Percentiles rank a stretch among this genome's conserved stretches.
phyloP scores from a whole-genome alignment of 2,113 vertebrate species.

The Telmatochromis sp. region DNA sequence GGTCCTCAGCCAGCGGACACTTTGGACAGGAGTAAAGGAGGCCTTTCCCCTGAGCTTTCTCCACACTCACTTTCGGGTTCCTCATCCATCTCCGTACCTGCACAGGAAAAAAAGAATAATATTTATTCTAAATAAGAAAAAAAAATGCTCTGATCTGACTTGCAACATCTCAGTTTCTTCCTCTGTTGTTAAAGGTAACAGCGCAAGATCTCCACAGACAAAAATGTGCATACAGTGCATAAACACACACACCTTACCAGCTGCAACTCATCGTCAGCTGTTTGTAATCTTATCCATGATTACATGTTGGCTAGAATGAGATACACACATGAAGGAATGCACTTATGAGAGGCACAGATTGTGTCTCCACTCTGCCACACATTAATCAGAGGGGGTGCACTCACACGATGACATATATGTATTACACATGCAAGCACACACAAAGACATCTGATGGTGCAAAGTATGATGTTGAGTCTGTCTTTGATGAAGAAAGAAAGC shows the following conservation, averaged over 20 bases:
- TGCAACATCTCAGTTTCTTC: background rate
- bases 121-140: background rate
- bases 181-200: background rate
- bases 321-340: background rate
- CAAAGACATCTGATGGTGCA: background rate
- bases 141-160: background rate
- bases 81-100: slow-evolving; percentile 95
- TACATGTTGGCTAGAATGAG: background rate
- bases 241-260: background rate
- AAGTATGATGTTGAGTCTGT: background rate
- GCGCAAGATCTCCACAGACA: background rate
- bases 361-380: background rate
- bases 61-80: slow-evolving; percentile 82
- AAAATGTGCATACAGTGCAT: background rate
- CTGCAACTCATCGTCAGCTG: slow-evolving; percentile 20
- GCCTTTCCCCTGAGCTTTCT: slow-evolving; percentile 79
- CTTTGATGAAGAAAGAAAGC: background rate
- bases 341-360: background rate
- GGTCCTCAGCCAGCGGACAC: slow-evolving; percentile 75
- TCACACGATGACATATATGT: background rate
- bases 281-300: slow-evolving; percentile 8
- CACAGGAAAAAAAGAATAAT: background rate
- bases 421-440: background rate
- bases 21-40: slow-evolving; percentile 77
- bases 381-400: background rate